These are phyloP conservation scores for Hormaphis cornu DNA, from an alignment of 1,140 invertebrate genomes.

Conservation along the genomic window DNA sequence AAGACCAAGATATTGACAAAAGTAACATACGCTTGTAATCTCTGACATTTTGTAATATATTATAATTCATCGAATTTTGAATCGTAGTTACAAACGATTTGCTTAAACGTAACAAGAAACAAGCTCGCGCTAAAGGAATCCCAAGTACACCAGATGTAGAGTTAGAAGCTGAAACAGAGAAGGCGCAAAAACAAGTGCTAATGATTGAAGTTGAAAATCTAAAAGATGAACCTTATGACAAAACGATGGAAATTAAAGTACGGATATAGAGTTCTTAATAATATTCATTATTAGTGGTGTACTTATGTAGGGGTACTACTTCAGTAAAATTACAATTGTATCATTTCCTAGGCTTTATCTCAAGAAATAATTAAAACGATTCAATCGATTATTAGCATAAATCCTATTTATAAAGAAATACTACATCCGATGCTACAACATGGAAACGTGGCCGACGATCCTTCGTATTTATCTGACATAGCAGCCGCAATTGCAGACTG, in stretches of 20 bases:
- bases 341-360: conserved; percentile 63
- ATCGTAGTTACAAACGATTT: neutral
- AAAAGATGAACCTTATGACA: conserved; percentile 76
- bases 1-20: conserved; percentile 47
- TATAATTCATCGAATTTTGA: neutral
- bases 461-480: conserved; percentile 93
- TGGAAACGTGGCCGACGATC: conserved; percentile 95
- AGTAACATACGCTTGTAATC: conserved; percentile 1
- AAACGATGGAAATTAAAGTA: conserved; percentile 90
- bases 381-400: conserved; percentile 89
- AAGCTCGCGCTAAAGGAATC: neutral
- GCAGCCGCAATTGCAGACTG: conserved; percentile 91
- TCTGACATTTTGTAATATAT: neutral
- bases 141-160: neutral
- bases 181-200: conserved; percentile 51
- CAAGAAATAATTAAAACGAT: conserved; percentile 98
- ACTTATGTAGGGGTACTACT: neutral
- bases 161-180: neutral
- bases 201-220: conserved; percentile 96
- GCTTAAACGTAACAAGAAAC: neutral
- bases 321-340: too few species aligned
- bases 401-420: conserved; percentile 85
- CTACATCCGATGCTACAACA: conserved; percentile 91
- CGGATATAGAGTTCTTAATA: neutral
- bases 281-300: neutral